Conservation (phyloP, 2,888 invertebrate genomes). For the Tortricodes alternella region DNA sequence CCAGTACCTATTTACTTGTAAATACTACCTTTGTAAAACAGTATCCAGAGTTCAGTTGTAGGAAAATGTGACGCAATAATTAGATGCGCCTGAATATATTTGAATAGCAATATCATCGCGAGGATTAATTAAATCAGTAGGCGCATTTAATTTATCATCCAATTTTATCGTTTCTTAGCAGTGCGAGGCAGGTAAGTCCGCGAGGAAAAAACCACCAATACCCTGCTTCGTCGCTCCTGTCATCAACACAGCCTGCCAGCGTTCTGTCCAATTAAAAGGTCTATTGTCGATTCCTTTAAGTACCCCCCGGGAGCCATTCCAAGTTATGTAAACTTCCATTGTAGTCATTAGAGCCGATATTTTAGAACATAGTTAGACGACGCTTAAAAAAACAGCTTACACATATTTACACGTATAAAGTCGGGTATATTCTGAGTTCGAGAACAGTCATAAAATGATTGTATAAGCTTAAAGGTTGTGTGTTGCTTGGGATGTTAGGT, state of each 20-base stretch:
- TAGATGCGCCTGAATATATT: not conserved
- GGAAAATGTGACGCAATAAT: not conserved
- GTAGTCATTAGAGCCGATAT: not conserved
- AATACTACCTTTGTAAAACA: no score
- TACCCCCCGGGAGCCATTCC: not conserved
- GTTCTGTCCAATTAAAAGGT: not conserved
- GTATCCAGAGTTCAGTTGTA: no score
- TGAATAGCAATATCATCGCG: not conserved
- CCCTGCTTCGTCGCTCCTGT: not conserved
- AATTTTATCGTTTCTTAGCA: no score
- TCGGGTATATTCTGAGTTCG: no score
- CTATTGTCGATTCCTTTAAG: not conserved
- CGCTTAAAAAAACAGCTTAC: no score
- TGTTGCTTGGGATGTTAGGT: no score
- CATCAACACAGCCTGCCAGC: not conserved
- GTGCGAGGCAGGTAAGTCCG: not conserved
- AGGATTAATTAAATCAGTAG: not conserved
- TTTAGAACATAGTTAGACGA: not conserved
- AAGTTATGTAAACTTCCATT: not conserved
- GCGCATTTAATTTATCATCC: not conserved
- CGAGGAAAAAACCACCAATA: not conserved
- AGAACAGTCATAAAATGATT: no score
- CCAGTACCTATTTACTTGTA: no score
- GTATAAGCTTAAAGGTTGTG: no score
- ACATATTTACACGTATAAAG: no score